Percentiles rank a stretch among this genome's conserved stretches.
phyloP scores from a whole-genome alignment of 2,797 vertebrate species.

The Nannoperca obscura region DNA sequence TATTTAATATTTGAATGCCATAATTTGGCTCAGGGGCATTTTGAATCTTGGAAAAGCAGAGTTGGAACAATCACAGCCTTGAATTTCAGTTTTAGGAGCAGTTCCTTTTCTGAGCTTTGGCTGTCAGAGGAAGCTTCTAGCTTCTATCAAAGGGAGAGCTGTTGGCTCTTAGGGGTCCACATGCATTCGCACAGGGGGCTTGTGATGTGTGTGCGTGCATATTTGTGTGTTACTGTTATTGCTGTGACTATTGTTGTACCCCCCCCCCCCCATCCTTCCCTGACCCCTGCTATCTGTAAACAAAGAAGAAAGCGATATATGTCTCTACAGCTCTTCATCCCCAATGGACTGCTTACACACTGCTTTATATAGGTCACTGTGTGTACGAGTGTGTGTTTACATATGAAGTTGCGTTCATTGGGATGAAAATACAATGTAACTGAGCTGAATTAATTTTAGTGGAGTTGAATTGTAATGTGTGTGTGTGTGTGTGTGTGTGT shows the following conservation, averaged over 20 bases:
- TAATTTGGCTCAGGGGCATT: conserved; percentile 49
- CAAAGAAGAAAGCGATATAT: conserved; percentile 48
- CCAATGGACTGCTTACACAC: conserved; percentile 40
- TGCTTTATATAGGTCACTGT: conserved; percentile 32
- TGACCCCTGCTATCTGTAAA: conserved; percentile 54
- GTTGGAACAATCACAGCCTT: conserved; percentile 32
- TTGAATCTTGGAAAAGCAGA: conserved; percentile 43
- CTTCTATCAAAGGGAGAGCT: conserved; percentile 37
- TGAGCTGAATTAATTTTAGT: conserved; percentile 1
- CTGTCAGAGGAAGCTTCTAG: conserved; percentile 59
- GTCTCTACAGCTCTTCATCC: conserved; percentile 56
- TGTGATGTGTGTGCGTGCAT: conserved; percentile 3
- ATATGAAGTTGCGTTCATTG: neutral
- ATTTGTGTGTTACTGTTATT: conserved; percentile 18
- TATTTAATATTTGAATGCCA: conserved; percentile 66
- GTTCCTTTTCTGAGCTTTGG: conserved; percentile 33
- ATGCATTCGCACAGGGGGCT: neutral
- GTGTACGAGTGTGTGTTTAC: neutral
- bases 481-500: neutral
- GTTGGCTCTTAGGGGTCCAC: conserved; percentile 32
- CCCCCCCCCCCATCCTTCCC: conserved; percentile 33
- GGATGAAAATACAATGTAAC: conserved; percentile 19
- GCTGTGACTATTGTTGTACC: neutral
- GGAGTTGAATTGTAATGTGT: neutral
- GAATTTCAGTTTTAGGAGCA: conserved; percentile 37